These are phyloP conservation scores for Aeoliscus strigatus DNA, from an alignment of 2,797 vertebrate species.

Conservation along the genomic window DNA sequence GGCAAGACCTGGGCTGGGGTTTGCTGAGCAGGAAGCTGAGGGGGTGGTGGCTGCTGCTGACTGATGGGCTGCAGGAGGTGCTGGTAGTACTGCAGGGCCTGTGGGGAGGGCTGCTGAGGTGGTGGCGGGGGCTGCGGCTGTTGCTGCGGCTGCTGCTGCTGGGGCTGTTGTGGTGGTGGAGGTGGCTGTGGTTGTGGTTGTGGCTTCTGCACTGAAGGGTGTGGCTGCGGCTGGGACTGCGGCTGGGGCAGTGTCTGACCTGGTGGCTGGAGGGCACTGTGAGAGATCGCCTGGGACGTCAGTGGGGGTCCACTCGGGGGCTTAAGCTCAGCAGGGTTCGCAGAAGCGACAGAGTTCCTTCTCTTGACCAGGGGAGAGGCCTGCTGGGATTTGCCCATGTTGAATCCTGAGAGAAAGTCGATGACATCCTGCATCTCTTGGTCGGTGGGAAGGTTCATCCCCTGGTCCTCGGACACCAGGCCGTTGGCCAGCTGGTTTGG, in stretches of 20 bases:
- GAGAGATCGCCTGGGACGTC: conserved; percentile 76
- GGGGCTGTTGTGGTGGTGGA: conserved; percentile 62
- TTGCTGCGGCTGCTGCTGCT: conserved; percentile 50
- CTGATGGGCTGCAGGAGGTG: conserved; percentile 91
- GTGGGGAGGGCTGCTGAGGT: conserved; percentile 70
- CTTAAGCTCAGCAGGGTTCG: conserved; percentile 85
- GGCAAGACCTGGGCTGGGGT: conserved; percentile 70
- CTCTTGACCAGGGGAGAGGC: conserved; percentile 91
- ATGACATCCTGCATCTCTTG: conserved; percentile 99
- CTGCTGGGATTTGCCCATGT: conserved; percentile 98
- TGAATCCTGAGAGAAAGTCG: conserved; percentile 98
- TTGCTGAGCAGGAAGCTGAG: conserved; percentile 79
- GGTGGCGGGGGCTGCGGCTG: conserved; percentile 46
- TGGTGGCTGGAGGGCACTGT: conserved; percentile 74
- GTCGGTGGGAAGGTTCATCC: conserved; percentile 96
- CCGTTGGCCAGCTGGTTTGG: conserved; percentile 81
- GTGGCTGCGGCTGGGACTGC: conserved; percentile 60
- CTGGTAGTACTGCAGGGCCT: conserved; percentile 88
- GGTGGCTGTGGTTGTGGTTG: conserved; percentile 52
- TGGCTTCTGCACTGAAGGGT: conserved; percentile 47
- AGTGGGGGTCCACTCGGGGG: conserved; percentile 74
- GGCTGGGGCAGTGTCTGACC: conserved; percentile 75
- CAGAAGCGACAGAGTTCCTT: conserved; percentile 88
- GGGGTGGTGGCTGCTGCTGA: conserved; percentile 71
- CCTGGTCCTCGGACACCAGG: conserved; percentile 84